A percentile compares a stretch with the other conserved stretches of the same genome.
These are phyloP conservation scores for Scaptomyza polygonia DNA, from an alignment of 2,888 invertebrate genomes.

Conservation along the genomic window DNA sequence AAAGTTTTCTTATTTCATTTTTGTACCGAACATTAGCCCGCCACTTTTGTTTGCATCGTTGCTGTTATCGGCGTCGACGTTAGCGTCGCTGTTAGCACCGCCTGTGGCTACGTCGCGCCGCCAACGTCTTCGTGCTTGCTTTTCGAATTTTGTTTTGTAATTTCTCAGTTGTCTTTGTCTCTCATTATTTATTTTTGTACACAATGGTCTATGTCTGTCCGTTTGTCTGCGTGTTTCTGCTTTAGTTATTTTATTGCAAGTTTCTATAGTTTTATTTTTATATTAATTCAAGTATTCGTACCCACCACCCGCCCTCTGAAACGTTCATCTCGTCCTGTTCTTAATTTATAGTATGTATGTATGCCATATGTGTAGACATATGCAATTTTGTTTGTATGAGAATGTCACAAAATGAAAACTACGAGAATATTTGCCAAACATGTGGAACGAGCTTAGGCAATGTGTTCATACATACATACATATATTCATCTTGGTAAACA, in stretches of 20 bases:
- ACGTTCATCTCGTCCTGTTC: conserved; percentile 1
- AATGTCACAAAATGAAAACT: conserved; percentile 7
- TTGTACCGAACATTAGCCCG: conserved; percentile 15
- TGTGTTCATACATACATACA: not conserved
- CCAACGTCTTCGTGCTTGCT: conserved; percentile 4
- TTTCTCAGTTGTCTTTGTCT: conserved; percentile 39
- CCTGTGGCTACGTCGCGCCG: not conserved
- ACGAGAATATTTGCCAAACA: conserved; percentile 14
- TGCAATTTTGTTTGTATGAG: not conserved
- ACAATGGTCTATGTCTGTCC: conserved; percentile 46
- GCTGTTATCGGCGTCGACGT: not conserved
- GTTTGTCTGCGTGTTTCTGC: conserved; percentile 50
- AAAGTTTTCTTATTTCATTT: conserved; percentile 36
- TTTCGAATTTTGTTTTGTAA: conserved; percentile 27
- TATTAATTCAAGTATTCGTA: conserved; percentile 57
- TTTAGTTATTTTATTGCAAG: conserved; percentile 69
- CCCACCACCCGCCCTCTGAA: not conserved
- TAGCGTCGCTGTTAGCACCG: not conserved
- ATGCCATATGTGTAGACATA: not conserved
- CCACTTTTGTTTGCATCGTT: conserved; percentile 5
- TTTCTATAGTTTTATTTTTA: conserved; percentile 65
- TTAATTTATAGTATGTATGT: not conserved
- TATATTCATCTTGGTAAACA: no score
- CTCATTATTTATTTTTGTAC: conserved; percentile 60
- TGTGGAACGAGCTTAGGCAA: conserved; percentile 9